Evolutionary conservation across 1,140 invertebrate genomes (phyloP).

Genomic region (Propsilocerus akamusi): DNA sequence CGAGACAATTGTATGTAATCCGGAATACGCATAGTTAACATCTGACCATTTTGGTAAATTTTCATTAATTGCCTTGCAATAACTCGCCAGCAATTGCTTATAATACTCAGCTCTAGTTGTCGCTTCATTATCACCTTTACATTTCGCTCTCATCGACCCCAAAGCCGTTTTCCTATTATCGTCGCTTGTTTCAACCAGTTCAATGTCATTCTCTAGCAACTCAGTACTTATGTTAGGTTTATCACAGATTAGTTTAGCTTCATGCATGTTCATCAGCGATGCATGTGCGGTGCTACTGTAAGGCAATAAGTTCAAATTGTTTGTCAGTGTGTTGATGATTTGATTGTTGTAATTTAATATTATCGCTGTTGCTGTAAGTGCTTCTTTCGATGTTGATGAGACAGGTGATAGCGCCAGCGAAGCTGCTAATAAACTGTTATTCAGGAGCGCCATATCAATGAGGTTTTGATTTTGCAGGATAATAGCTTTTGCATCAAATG

Average conservation of each 20-base stretch:
- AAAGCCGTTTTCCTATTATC: neutral
- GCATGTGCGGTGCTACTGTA: neutral
- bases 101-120: slow-evolving; percentile 1
- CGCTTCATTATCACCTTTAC: neutral
- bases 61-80: slow-evolving; percentile 3
- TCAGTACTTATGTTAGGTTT: neutral
- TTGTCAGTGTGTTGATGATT: neutral
- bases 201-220: neutral
- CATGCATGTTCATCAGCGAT: neutral
- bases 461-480: neutral
- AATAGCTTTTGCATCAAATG: neutral
- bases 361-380: neutral
- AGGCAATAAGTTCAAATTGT: slow-evolving; percentile 1
- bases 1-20: slow-evolving; percentile 39
- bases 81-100: slow-evolving; percentile 1
- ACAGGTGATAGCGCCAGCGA: neutral
- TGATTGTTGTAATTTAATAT: neutral
- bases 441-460: neutral
- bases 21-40: slow-evolving; percentile 35
- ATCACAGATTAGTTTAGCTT: neutral
- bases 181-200: neutral
- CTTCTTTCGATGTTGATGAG: neutral
- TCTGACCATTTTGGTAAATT: slow-evolving; percentile 22
- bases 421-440: neutral
- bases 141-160: neutral